Evolutionary conservation across 2,113 vertebrate genomes (phyloP).

Genomic region (Gallinago paraguaiae): DNA sequence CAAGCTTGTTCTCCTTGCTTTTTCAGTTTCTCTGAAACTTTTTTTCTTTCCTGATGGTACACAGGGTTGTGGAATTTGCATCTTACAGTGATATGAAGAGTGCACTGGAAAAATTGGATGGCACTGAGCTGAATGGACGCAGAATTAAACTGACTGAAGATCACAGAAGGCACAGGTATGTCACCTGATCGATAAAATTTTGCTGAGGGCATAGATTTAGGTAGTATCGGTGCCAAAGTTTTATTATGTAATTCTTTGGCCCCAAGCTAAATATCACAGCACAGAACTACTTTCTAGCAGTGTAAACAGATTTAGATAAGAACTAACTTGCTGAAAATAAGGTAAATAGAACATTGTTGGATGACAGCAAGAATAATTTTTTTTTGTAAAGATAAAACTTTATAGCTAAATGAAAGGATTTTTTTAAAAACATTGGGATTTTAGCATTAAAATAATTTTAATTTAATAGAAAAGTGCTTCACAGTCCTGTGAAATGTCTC

Average conservation of each 20-base stretch:
- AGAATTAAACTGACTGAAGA: slow-evolving; percentile 91
- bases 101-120: slow-evolving; percentile 88
- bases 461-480: not conserved
- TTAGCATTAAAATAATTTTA: not conserved
- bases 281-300: not conserved
- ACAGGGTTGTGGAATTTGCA: slow-evolving; percentile 92
- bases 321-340: not conserved
- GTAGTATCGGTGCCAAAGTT: not conserved
- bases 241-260: not conserved
- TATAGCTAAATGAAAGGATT: not conserved
- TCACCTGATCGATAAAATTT: slow-evolving; percentile 10
- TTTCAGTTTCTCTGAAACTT: not conserved
- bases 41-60: not conserved
- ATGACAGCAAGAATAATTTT: not conserved
- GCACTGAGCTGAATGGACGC: slow-evolving; percentile 89
- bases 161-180: slow-evolving; percentile 83
- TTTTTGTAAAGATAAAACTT: not conserved
- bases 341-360: not conserved
- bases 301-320: slow-evolving; percentile 25
- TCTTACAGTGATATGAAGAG: slow-evolving; percentile 93
- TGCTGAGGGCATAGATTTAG: not conserved
- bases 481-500: not conserved
- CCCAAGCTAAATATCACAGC: not conserved
- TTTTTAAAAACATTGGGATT: not conserved
- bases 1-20: not conserved